Percentiles rank a stretch among this genome's conserved stretches.
phyloP scores from a whole-genome alignment of 2,797 vertebrate species.

The Pseudochromis fuscus region DNA sequence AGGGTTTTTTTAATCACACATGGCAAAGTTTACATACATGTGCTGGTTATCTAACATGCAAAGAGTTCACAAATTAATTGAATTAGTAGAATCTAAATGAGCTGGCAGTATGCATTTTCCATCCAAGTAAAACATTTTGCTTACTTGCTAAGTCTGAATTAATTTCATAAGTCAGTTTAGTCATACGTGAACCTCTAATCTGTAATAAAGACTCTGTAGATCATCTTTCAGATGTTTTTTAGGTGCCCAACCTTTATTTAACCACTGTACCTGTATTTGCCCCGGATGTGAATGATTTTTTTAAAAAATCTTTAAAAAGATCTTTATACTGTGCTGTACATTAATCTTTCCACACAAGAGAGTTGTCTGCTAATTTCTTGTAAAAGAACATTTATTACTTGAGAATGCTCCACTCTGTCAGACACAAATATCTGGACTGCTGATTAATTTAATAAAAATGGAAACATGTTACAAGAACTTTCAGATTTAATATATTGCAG shows the following conservation, averaged over 20 bases:
- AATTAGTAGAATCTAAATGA: not conserved
- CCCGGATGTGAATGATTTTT: not conserved
- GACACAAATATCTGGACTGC: slow-evolving; percentile 17
- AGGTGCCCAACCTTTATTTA: not conserved
- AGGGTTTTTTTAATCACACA: too few species aligned
- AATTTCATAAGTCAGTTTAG: too few species aligned
- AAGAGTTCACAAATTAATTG: not conserved
- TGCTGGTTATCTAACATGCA: not conserved
- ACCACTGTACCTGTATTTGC: not conserved
- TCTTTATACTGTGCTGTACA: too few species aligned
- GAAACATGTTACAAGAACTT: slow-evolving; percentile 55
- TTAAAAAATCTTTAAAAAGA: not conserved
- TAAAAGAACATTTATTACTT: not conserved
- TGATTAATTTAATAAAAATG: slow-evolving; percentile 44
- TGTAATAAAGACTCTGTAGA: not conserved
- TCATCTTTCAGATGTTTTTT: not conserved
- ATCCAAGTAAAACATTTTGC: not conserved
- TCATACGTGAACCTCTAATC: not conserved
- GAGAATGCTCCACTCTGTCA: not conserved
- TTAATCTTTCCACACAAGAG: too few species aligned
- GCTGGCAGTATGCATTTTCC: not conserved
- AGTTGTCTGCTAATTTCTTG: too few species aligned
- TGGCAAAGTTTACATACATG: too few species aligned
- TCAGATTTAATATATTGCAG: slow-evolving; percentile 44
- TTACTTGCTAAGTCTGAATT: too few species aligned